Evolutionary conservation across 2,888 invertebrate genomes (phyloP).

Genomic region (Escarpia spicata): DNA sequence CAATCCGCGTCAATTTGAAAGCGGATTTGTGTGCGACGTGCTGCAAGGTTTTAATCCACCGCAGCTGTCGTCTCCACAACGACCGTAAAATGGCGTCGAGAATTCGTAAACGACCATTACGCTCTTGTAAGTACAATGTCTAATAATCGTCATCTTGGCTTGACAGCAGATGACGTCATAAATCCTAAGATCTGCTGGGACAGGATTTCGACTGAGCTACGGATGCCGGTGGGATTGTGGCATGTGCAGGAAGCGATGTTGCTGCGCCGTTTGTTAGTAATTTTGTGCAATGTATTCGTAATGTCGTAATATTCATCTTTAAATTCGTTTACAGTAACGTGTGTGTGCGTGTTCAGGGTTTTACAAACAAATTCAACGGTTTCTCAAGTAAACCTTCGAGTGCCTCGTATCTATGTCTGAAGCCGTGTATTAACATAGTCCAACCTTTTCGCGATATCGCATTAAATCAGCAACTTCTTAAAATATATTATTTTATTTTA

Average conservation of each 20-base stretch:
- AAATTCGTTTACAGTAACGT: no score
- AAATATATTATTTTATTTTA: no score
- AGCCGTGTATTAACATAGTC: no score
- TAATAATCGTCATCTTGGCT: background rate
- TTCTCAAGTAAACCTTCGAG: no score
- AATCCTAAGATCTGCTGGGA: background rate
- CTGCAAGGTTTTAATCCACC: background rate
- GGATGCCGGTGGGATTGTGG: background rate
- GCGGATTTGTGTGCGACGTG: background rate
- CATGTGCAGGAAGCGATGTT: background rate
- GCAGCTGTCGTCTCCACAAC: background rate
- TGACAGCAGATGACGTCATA: background rate
- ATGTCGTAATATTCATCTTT: background rate
- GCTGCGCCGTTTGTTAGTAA: background rate
- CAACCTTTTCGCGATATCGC: no score
- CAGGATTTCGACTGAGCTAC: background rate
- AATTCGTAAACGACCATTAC: background rate
- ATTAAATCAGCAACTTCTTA: no score
- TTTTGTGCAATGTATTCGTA: background rate
- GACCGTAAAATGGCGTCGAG: background rate
- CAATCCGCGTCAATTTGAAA: background rate
- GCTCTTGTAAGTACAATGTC: background rate
- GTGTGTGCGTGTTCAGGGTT: no score
- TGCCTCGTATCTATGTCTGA: no score
- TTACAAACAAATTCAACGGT: no score